Conservation (phyloP, 2,797 vertebrate genomes). For the Chelonia mydas region DNA sequence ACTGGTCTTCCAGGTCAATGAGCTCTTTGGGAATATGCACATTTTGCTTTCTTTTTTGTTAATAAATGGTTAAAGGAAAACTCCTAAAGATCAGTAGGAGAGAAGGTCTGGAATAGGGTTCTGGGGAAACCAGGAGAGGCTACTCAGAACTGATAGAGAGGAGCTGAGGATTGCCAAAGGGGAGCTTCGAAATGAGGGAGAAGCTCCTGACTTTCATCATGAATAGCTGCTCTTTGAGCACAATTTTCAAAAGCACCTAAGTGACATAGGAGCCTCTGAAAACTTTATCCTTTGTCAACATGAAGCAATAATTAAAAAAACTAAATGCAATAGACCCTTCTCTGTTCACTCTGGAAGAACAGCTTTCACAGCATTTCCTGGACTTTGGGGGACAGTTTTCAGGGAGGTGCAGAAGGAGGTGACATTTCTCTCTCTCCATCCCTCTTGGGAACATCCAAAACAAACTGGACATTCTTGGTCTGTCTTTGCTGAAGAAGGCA, state of each 20-base stretch:
- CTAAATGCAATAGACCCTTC: background rate
- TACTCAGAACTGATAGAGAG: background rate
- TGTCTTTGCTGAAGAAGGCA: too few species aligned
- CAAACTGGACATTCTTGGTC: background rate
- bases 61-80: background rate
- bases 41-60: background rate
- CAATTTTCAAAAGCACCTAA: background rate
- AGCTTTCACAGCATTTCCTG: background rate
- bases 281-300: background rate
- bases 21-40: background rate
- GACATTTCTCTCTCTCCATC: background rate
- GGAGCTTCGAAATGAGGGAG: background rate
- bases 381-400: rapidly evolving
- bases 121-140: background rate
- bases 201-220: background rate
- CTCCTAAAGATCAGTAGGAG: background rate
- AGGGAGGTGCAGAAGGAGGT: rapidly evolving
- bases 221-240: background rate
- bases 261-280: background rate
- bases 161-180: background rate
- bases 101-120: background rate
- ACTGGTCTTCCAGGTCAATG: background rate
- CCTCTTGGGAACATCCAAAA: background rate
- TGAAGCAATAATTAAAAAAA: background rate
- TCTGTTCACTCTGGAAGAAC: background rate